Evolutionary conservation across 2,888 invertebrate genomes (phyloP), one percentile per base, ranked within the genome.

Genomic region (Anorthoa munda): DNA sequence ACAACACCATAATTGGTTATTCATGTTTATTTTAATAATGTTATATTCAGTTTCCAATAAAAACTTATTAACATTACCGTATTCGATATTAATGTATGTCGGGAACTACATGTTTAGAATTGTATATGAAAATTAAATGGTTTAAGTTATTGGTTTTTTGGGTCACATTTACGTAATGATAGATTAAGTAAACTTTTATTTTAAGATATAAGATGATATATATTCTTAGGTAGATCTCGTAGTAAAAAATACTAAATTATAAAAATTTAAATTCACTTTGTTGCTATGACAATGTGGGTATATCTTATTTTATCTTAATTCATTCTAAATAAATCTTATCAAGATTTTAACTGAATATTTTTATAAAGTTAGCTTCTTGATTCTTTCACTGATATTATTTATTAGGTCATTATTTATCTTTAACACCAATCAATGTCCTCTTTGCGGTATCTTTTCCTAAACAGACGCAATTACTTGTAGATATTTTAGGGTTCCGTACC

Each of bases 1-100:
- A 46, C 63, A 50, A 69, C 61, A 50, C 82, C 83, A 59, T 77
- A 66, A 53, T 63, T 15, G 77, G 66, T 21, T 66, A 46, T 78
- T 70, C 70, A 63, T 67, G 72, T 77, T 71, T 71, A 83, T 76
- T 76, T 67, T 58, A 75, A 72, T 45, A 50, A 51, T 61, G 9
- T 66, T 67, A 58, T 61, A 72, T 82, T 68, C 58, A 82, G 50
- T 55, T 56, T 58, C 31, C 31, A 45, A 70, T 74, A 82, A 82
- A 82, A 83, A 82, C 18, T 51, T 69, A 68, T 83, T 74, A 66
- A 64, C 66, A 70, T 82, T 61, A 59, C 56, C 9, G 50, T 68
- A 66, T 53, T 55, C 63, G 45, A 26, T 79, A 65, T 17, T 77
- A 72, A 46, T 66, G 55, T 4, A 15, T 26, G 50, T 2, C 17